These are phyloP conservation scores for Altica lythri DNA, from an alignment of 2,888 invertebrate species.

Conservation along the genomic window DNA sequence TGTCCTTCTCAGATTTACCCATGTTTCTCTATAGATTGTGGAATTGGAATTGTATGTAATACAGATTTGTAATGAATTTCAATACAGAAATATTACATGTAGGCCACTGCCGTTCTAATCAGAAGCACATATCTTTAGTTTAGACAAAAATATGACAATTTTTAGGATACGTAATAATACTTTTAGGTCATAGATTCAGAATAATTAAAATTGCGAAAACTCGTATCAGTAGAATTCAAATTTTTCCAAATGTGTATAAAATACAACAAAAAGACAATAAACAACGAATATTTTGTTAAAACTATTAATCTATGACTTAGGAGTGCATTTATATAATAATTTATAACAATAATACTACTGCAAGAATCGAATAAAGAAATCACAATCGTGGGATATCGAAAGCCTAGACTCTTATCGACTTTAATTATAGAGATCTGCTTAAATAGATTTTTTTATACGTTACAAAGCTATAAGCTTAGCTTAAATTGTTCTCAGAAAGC, in stretches of 20 bases:
- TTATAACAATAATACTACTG: too few relatives aligned
- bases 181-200: too few relatives aligned
- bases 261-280: not conserved
- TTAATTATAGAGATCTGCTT: conserved; percentile 28
- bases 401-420: conserved; percentile 16
- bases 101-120: conserved; percentile 53
- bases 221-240: not conserved
- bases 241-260: too few relatives aligned
- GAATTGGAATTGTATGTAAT: conserved; percentile 12
- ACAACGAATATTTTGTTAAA: too few relatives aligned
- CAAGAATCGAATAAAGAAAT: conserved; percentile 13
- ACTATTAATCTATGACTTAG: conserved; percentile 5
- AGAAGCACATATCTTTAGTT: conserved; percentile 50
- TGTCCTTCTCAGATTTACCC: conserved; percentile 2
- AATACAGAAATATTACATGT: conserved; percentile 52
- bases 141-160: conserved; percentile 28
- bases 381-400: conserved; percentile 18
- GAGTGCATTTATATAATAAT: conserved; percentile 9
- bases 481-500: conserved; percentile 42
- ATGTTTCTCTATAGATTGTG: conserved; percentile 6
- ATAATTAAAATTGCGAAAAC: not conserved
- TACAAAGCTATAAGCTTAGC: conserved; percentile 28
- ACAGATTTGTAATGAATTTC: conserved; percentile 51
- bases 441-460: conserved; percentile 25
- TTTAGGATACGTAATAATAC: too few relatives aligned